These are phyloP conservation scores for Apis cerana DNA, from an alignment of 1,140 invertebrate species.

Conservation along the genomic window DNA sequence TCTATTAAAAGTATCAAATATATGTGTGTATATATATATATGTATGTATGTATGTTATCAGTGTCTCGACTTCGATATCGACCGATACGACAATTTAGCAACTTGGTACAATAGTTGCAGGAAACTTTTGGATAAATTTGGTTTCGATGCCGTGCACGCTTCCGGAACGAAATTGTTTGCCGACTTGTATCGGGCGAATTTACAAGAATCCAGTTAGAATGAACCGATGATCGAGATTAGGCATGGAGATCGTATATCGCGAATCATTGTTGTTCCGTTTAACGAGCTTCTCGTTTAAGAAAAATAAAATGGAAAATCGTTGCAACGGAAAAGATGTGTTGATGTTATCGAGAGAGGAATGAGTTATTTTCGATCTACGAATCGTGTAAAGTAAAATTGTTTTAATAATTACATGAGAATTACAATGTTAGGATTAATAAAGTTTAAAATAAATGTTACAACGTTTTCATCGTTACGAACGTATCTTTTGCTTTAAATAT, in stretches of 20 bases:
- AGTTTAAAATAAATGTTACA: too few relatives aligned
- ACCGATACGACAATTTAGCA: slow-evolving; percentile 84
- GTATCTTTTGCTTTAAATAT: too few relatives aligned
- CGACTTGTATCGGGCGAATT: slow-evolving; percentile 58
- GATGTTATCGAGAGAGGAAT: too few relatives aligned
- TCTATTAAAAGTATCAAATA: too few relatives aligned
- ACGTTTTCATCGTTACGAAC: too few relatives aligned
- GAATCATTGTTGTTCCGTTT: slow-evolving; percentile 18
- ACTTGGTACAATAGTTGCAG: slow-evolving; percentile 85
- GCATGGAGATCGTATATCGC: slow-evolving; percentile 43
- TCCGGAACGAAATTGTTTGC: slow-evolving; percentile 60
- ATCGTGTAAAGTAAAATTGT: too few relatives aligned
- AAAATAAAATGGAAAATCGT: neutral
- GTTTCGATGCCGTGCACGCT: slow-evolving; percentile 81
- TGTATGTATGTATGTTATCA: slow-evolving; percentile 65
- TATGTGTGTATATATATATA: too few relatives aligned
- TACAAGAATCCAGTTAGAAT: slow-evolving; percentile 54
- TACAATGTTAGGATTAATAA: too few relatives aligned
- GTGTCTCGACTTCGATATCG: slow-evolving; percentile 85
- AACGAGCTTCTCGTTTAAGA: neutral
- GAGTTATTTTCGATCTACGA: too few relatives aligned
- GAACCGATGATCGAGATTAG: slow-evolving; percentile 56
- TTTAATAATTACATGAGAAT: too few relatives aligned
- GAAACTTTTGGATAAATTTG: slow-evolving; percentile 76
- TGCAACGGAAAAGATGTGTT: too few relatives aligned